Base-by-base conservation (phyloP, 2,797 vertebrate genomes). In the Amniataba percoides region DNA sequence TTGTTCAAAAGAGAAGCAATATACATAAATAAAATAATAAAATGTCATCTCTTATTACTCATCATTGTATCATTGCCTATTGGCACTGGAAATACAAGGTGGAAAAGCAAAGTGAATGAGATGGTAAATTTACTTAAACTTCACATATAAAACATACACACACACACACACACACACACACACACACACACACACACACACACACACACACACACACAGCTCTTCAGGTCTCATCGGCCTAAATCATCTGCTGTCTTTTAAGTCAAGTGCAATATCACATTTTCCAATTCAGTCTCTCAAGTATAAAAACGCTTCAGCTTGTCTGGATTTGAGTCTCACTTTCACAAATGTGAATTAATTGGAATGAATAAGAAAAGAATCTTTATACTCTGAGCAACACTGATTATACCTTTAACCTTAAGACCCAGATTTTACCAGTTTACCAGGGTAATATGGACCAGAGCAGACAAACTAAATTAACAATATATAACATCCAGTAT, bases 401-500 rank as follows among this genome's bases (percentile, higher is more conserved):
- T 16, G 8, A 55, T 21, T 60, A 52, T 39, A 23, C 31, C 23
- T 57, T 73, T 55, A 15, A 48, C 23, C 11, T n/a, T 46, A 1
- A 34, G 7, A 9, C 40, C 3, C n/a, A 40, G 2, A 59, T n/a
- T 40, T 56, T 10, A 31, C 16, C 31, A 4, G n/a, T 9, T 25
- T 19, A 18, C 16, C 23, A 16, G 12, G 45, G 40, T 45, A 70
- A 69, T 12, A 78, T 49, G 42, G 64, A 78, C 53, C 71, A 79
- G 46, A 80, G 81, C 75, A 85, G 39, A 82, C 16, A 72, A 78
- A 85, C 85, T 88, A 90, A 81, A 66, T 89, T 90, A 87, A 84
- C 70, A 89, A 88, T 81, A 93, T 90, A 95, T 93, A 96, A 96
- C 95, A 97, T 84, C 49, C 77, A 87, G 69, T 95, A 93, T 95